Conservation (phyloP, 1,140 invertebrate species). For the Trinorchestia longiramus region DNA sequence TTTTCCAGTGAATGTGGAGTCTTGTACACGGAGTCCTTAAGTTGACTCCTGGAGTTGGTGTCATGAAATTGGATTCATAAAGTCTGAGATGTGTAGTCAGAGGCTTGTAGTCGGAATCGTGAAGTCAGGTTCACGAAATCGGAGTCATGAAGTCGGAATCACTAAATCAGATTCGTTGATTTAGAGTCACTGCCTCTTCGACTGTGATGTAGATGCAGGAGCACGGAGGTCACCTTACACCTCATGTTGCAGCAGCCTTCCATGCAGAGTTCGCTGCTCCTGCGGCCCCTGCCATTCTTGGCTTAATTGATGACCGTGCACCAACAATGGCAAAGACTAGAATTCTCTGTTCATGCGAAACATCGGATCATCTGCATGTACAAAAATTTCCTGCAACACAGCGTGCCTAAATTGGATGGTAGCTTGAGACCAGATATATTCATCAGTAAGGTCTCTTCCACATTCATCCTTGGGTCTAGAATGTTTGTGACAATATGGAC, state of each 20-base stretch:
- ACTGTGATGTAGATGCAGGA: background rate
- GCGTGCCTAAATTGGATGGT: background rate
- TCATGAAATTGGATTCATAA: too few relatives aligned
- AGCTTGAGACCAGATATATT: too few relatives aligned
- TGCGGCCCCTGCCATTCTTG: background rate
- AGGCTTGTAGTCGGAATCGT: background rate
- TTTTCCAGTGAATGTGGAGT: too few relatives aligned
- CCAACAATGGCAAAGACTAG: background rate
- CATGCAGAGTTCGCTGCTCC: background rate
- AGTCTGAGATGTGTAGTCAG: too few relatives aligned
- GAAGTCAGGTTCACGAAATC: background rate
- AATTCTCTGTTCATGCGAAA: background rate
- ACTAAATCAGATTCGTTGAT: background rate
- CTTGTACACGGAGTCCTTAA: too few relatives aligned
- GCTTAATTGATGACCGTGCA: background rate
- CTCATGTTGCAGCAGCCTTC: background rate
- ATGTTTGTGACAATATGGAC: background rate
- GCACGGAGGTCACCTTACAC: background rate
- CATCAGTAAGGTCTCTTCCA: too few relatives aligned
- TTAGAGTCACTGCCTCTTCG: background rate
- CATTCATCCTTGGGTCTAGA: background rate
- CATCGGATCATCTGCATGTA: background rate
- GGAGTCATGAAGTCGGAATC: background rate
- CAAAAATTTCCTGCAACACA: background rate
- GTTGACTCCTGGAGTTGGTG: too few relatives aligned